Conservation (phyloP, 2,797 vertebrate genomes). For the Ambastaia sidthimunki region DNA sequence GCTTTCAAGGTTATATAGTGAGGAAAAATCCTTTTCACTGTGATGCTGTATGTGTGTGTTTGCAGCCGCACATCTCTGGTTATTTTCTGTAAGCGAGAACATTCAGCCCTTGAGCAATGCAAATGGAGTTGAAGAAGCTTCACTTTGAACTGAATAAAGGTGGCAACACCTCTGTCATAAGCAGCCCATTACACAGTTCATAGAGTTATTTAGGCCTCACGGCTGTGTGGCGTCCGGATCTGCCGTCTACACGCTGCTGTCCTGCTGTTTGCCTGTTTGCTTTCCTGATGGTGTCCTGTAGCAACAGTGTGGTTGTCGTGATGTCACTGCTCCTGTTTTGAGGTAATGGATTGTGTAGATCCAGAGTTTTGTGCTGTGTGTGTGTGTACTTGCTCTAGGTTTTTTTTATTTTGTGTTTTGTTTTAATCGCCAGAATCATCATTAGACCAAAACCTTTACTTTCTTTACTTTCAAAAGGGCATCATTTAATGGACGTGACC, state of each 20-base stretch:
- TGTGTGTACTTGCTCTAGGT: too few species aligned
- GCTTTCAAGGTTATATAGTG: slow-evolving; percentile 47
- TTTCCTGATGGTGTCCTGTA: slow-evolving; percentile 30
- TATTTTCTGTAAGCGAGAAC: slow-evolving; percentile 39
- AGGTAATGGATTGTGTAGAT: not conserved
- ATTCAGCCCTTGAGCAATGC: slow-evolving; percentile 46
- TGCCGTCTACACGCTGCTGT: not conserved
- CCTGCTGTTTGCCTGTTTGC: slow-evolving; percentile 21
- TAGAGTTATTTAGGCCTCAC: slow-evolving; percentile 31
- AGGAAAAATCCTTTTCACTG: slow-evolving; percentile 18
- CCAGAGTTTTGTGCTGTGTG: not conserved
- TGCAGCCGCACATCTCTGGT: slow-evolving; percentile 12
- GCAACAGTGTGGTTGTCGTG: not conserved
- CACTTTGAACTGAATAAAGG: slow-evolving; percentile 49
- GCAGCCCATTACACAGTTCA: slow-evolving; percentile 53
- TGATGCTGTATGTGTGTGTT: slow-evolving; percentile 21
- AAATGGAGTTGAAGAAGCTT: slow-evolving; percentile 43
- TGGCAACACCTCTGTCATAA: slow-evolving; percentile 50
- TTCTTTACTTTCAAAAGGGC: too few species aligned
- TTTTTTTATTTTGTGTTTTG: too few species aligned
- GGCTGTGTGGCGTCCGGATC: slow-evolving; percentile 21
- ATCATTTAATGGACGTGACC: too few species aligned
- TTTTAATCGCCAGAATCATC: too few species aligned
- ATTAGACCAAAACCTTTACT: too few species aligned
- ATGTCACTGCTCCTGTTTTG: too few species aligned